phyloP scores from a whole-genome alignment of 2,797 vertebrate genomes.

The Masticophis lateralis region DNA sequence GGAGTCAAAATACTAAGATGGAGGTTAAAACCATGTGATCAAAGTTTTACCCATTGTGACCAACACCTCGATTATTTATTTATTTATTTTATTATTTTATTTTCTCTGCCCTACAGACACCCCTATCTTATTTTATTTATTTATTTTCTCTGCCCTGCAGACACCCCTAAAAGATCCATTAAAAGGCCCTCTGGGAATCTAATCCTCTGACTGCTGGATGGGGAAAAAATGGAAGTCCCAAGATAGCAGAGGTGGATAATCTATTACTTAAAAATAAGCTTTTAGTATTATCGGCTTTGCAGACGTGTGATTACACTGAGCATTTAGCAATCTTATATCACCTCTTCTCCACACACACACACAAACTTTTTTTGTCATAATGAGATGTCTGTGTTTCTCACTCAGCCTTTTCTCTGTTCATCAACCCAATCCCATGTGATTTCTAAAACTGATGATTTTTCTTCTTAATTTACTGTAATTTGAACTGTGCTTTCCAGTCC shows the following conservation, averaged over 20 bases:
- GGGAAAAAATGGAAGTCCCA: background rate
- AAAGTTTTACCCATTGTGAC: no score
- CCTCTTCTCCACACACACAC: background rate
- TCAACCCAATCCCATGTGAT: slow-evolving; percentile 48
- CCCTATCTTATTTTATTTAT: background rate
- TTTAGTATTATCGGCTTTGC: background rate
- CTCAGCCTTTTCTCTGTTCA: slow-evolving; percentile 47
- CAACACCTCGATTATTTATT: background rate
- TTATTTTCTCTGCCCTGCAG: background rate
- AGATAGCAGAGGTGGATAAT: background rate
- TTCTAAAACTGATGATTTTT: slow-evolving; percentile 62
- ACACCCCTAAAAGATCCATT: background rate
- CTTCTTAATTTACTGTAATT: slow-evolving; percentile 65
- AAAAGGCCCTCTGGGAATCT: background rate
- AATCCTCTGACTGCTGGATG: background rate
- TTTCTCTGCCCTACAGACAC: background rate
- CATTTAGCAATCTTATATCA: background rate
- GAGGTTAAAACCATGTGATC: background rate
- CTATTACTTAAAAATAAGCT: background rate
- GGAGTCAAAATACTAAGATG: background rate
- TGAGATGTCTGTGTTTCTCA: slow-evolving; percentile 40
- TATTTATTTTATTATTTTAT: background rate
- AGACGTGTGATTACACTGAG: background rate
- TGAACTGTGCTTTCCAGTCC: slow-evolving; percentile 44
- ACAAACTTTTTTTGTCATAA: slow-evolving; percentile 18